Conservation (phyloP, 2,797 vertebrate genomes). For the Acestrorhynchus altus region DNA sequence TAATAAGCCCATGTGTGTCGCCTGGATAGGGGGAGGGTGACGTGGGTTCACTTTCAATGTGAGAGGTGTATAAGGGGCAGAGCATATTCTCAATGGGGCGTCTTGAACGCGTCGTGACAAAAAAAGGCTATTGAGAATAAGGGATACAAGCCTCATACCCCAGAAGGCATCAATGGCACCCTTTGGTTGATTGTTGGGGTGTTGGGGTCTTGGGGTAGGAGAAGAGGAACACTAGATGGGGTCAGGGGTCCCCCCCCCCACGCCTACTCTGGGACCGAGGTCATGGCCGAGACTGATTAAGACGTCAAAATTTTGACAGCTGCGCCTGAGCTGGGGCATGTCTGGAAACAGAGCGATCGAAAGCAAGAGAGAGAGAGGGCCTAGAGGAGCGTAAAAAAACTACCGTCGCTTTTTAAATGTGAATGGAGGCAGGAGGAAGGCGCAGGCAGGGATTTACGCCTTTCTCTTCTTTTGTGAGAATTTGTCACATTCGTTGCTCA, state of each 20-base stretch:
- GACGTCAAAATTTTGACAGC: conserved; percentile 95
- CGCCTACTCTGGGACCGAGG: conserved; percentile 73
- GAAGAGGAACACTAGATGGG: conserved; percentile 77
- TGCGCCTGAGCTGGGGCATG: conserved; percentile 78
- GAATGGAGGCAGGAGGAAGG: conserved; percentile 23
- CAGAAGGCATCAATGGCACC: conserved; percentile 73
- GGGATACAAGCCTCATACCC: conserved; percentile 45
- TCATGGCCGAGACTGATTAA: conserved; percentile 93
- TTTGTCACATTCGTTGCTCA: conserved; percentile 44
- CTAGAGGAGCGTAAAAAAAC: conserved; percentile 31
- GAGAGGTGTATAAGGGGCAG: conserved; percentile 34
- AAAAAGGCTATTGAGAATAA: conserved; percentile 55
- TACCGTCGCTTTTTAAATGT: conserved; percentile 8
- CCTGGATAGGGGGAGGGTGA: conserved; percentile 27
- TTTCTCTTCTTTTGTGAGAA: conserved; percentile 27
- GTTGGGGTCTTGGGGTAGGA: conserved; percentile 63
- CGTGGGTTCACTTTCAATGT: conserved; percentile 58
- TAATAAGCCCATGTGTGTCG: conserved; percentile 59
- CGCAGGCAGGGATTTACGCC: conserved; percentile 31
- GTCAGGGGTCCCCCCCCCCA: conserved; percentile 81
- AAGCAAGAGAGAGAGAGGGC: conserved; percentile 29
- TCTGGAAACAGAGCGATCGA: conserved; percentile 66
- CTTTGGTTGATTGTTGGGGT: conserved; percentile 74
- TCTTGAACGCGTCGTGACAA: conserved; percentile 35
- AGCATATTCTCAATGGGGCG: conserved; percentile 54